phyloP scores from a whole-genome alignment of 2,113 vertebrate species.

The Anas platyrhynchos region DNA sequence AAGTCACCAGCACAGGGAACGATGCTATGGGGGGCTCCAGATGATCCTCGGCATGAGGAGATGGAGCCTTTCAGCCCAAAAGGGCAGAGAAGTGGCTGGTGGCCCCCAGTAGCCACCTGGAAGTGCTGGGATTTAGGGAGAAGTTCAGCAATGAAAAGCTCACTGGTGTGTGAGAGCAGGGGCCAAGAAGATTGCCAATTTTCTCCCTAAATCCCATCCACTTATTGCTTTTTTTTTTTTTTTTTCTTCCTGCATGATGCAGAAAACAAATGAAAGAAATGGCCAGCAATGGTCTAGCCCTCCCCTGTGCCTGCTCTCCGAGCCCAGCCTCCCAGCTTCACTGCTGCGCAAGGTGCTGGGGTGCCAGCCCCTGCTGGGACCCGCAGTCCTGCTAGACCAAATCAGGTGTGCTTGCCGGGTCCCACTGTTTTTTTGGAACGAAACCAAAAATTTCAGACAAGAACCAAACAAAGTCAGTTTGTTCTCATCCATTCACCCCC shows the following conservation, averaged over 20 bases:
- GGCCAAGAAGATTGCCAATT: no score
- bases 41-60: not conserved
- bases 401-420: fast-evolving
- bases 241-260: not conserved
- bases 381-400: not conserved
- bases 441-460: not conserved
- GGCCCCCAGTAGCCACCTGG: not conserved
- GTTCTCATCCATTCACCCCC: fast-evolving
- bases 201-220: not conserved
- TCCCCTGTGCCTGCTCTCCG: not conserved
- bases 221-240: not conserved
- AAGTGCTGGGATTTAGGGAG: not conserved
- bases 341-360: no score
- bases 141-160: no score
- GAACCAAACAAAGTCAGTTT: not conserved
- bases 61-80: not conserved
- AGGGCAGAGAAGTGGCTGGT: not conserved
- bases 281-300: not conserved
- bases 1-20: not conserved
- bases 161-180: no score
- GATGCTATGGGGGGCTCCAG: fast-evolving
- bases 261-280: not conserved
- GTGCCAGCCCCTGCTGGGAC: not conserved
- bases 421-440: not conserved
- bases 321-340: fast-evolving